These are phyloP conservation scores for Apis mellifera DNA, from an alignment of 1,140 invertebrate species.

Conservation along the genomic window DNA sequence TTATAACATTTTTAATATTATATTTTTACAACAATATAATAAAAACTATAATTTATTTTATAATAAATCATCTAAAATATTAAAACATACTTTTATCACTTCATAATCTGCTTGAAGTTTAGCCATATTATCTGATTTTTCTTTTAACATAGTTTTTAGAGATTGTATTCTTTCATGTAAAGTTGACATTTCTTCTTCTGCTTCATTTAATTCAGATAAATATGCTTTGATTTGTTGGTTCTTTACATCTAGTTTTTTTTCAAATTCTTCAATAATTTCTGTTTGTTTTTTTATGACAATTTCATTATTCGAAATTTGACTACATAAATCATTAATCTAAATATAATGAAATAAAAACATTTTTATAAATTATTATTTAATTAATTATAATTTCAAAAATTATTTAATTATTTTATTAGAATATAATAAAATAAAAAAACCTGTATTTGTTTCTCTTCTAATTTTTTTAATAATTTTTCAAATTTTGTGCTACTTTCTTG, in stretches of 20 bases:
- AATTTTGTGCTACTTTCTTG: conserved; percentile 47
- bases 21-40: not conserved
- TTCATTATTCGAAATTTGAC: conserved; percentile 46
- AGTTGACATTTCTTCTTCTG: conserved; percentile 55
- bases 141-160: conserved; percentile 66
- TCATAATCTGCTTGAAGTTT: conserved; percentile 72
- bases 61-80: conserved; percentile 2
- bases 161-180: conserved; percentile 61
- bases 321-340: conserved; percentile 52
- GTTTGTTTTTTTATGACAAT: conserved; percentile 46
- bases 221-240: conserved; percentile 55
- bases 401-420: not conserved
- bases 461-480: conserved; percentile 44
- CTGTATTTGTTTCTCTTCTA: conserved; percentile 52
- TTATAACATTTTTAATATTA: not conserved
- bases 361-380: not conserved
- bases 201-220: conserved; percentile 57
- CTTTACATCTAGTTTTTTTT: conserved; percentile 56
- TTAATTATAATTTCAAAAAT: conserved; percentile 18
- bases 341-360: conserved; percentile 23
- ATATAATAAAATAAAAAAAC: conserved; percentile 24
- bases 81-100: conserved; percentile 66
- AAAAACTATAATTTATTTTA: not conserved
- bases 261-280: conserved; percentile 56
- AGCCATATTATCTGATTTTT: conserved; percentile 66